Evolutionary conservation across 2,888 invertebrate species (phyloP).

Genomic region (Ochropleura plecta): DNA sequence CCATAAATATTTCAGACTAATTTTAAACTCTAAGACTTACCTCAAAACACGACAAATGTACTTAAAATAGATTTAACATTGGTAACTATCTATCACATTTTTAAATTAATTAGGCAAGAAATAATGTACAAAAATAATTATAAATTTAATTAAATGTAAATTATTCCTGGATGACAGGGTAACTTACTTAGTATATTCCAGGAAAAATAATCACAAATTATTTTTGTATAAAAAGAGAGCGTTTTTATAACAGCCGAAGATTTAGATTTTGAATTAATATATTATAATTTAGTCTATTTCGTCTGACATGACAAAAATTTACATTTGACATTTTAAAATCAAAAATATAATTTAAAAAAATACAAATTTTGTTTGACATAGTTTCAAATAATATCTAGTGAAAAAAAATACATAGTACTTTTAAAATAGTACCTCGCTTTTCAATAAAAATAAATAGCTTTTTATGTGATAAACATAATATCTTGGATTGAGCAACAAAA

Average conservation of each 20-base stretch:
- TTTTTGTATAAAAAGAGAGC: constrained; percentile 27
- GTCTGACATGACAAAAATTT: constrained; percentile 49
- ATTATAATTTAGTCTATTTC: constrained; percentile 20
- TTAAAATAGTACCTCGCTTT: constrained; percentile 33
- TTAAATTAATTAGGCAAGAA: constrained; percentile 55
- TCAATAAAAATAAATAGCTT: constrained; percentile 28
- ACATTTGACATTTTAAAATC: neutral
- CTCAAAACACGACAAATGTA: constrained; percentile 50
- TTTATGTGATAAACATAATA: constrained; percentile 1
- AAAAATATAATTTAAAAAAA: neutral
- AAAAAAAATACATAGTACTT: constrained; percentile 34
- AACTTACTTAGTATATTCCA: neutral
- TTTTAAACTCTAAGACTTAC: constrained; percentile 47
- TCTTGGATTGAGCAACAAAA: constrained; percentile 24
- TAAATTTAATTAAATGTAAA: constrained; percentile 22
- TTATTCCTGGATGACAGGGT: neutral
- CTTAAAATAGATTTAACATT: constrained; percentile 44
- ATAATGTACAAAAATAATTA: constrained; percentile 51
- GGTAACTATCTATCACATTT: constrained; percentile 50
- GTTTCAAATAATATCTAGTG: neutral
- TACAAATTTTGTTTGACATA: neutral
- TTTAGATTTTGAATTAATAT: neutral
- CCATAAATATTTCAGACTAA: constrained; percentile 42
- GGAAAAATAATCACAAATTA: constrained; percentile 30
- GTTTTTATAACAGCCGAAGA: neutral